Evolutionary conservation across 2,113 vertebrate species (phyloP).

Genomic region (Phrynocephalus versicolor): DNA sequence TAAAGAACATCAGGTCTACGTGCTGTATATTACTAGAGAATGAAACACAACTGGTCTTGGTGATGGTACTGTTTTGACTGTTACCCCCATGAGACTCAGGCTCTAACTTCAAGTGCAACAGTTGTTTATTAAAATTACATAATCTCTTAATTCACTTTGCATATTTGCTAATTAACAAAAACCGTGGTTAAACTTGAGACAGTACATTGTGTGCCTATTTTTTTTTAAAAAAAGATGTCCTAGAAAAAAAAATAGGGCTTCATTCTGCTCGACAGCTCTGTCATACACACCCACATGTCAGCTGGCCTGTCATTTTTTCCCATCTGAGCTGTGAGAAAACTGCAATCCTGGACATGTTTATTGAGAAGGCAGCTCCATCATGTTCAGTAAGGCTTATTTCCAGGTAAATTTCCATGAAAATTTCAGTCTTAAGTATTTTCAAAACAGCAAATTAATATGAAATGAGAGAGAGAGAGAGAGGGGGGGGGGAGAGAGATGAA

Average conservation of each 20-base stretch:
- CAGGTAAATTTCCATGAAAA: neutral
- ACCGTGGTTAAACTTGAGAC: constrained; percentile 31
- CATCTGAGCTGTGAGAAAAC: constrained; percentile 30
- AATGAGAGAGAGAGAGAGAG: too few relatives aligned
- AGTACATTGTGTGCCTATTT: constrained; percentile 34
- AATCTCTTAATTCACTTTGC: neutral
- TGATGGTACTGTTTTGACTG: neutral
- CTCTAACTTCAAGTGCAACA: neutral
- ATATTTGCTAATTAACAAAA: constrained; percentile 21
- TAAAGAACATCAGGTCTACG: too few relatives aligned
- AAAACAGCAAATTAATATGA: neutral
- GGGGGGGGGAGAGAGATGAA: too few relatives aligned
- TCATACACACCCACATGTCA: constrained; percentile 36
- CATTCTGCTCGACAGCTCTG: constrained; percentile 24
- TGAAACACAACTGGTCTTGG: too few relatives aligned
- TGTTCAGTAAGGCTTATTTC: neutral
- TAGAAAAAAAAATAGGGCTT: constrained; percentile 6
- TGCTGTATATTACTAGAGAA: too few relatives aligned
- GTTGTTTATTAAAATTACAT: neutral
- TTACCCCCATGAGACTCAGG: neutral
- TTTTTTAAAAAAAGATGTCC: constrained; percentile 14
- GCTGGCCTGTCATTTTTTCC: constrained; percentile 30
- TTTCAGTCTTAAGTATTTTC: neutral
- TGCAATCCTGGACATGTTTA: neutral
- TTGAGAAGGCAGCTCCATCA: neutral